phyloP scores from a whole-genome alignment of 2,797 vertebrate species.

The Erithacus rubecula region DNA sequence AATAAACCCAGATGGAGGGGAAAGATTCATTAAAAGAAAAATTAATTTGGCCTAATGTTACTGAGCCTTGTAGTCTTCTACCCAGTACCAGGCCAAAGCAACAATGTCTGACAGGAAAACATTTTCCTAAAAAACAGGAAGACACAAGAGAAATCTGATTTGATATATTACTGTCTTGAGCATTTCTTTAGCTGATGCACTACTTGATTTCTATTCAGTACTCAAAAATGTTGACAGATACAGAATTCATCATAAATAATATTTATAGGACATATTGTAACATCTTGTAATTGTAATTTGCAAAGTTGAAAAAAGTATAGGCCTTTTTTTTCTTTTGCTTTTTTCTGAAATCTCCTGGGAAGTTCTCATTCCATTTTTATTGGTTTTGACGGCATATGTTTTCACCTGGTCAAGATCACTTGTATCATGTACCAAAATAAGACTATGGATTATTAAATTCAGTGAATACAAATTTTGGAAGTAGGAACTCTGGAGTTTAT shows the following conservation, averaged over 20 bases:
- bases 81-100: not conserved
- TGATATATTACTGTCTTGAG: not conserved
- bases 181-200: not conserved
- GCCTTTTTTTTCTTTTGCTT: fast-evolving
- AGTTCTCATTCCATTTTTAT: not conserved
- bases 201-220: not conserved
- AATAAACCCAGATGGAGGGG: not conserved
- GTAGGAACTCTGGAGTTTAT: not conserved
- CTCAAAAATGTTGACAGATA: not conserved
- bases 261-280: not conserved
- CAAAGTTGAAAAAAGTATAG: not conserved
- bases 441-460: not conserved
- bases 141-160: not conserved
- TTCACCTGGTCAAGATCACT: not conserved
- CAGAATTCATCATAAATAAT: not conserved
- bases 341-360: not conserved
- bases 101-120: not conserved
- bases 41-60: not conserved
- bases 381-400: not conserved
- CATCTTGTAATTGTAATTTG: not conserved
- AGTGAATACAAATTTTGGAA: not conserved
- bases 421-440: not conserved
- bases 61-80: not conserved
- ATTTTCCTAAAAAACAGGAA: not conserved
- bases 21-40: not conserved